Conservation (phyloP, 2,888 invertebrate genomes). For the Gastrophysa polygoni region DNA sequence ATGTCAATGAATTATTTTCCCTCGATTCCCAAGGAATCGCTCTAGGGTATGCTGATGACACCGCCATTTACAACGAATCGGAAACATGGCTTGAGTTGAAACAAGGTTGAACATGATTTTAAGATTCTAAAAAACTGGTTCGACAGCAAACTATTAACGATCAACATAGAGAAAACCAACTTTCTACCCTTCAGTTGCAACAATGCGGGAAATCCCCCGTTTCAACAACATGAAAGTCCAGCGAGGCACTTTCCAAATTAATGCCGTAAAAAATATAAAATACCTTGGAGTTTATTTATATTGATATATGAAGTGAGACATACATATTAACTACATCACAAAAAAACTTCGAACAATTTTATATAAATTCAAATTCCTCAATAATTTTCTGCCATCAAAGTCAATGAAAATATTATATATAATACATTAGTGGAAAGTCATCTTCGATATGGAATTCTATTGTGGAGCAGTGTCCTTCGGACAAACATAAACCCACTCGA, state of each 20-base stretch:
- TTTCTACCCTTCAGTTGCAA: background rate
- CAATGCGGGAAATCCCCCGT: background rate
- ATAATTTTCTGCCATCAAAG: background rate
- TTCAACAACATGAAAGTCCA: background rate
- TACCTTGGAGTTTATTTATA: background rate
- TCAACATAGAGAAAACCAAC: constrained; percentile 2
- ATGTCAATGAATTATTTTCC: constrained; percentile 1
- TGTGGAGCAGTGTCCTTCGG: background rate
- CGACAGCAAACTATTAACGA: background rate
- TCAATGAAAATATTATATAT: background rate
- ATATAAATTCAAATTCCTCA: background rate
- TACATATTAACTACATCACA: background rate
- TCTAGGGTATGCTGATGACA: constrained; percentile 1
- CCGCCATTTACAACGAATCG: background rate
- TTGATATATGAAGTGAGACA: background rate
- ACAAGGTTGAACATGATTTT: constrained; percentile 7
- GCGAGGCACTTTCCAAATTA: background rate
- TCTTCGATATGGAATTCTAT: constrained; percentile 1
- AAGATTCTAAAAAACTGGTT: background rate
- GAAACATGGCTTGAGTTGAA: constrained; percentile 5
- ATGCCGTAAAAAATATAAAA: background rate
- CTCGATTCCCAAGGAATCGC: background rate
- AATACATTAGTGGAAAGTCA: background rate
- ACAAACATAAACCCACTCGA: background rate
- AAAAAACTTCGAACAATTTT: background rate